Conservation (phyloP, 2,797 vertebrate genomes). For the Sebastes hubbsi region DNA sequence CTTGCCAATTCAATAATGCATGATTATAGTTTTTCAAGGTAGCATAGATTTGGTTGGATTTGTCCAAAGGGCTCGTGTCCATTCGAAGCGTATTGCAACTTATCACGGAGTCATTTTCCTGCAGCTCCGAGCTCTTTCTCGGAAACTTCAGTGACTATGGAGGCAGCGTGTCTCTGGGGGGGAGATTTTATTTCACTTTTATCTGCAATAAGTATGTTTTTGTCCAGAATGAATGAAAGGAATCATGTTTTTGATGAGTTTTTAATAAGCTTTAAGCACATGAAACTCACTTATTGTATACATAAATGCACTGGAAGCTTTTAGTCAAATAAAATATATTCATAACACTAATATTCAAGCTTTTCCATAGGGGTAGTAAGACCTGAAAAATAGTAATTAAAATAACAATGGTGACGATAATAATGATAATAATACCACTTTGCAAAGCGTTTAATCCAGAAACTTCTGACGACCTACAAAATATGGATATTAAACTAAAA, state of each 20-base stretch:
- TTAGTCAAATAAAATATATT: background rate
- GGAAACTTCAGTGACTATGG: constrained; percentile 36
- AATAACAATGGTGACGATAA: background rate
- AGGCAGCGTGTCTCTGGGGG: background rate
- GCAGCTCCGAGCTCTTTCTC: constrained; percentile 49
- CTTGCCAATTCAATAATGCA: constrained; percentile 87
- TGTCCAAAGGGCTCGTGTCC: constrained; percentile 77
- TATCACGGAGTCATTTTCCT: constrained; percentile 57
- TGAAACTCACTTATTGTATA: background rate
- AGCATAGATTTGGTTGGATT: constrained; percentile 82
- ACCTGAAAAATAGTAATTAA: background rate
- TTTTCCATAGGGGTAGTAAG: background rate
- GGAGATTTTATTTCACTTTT: constrained; percentile 2
- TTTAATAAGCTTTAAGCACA: constrained; percentile 6
- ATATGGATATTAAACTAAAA: background rate
- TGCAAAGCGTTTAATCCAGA: background rate
- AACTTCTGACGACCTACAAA: background rate
- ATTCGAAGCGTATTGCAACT: constrained; percentile 59
- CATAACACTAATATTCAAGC: background rate
- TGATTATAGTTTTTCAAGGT: constrained; percentile 87
- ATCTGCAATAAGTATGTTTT: constrained; percentile 8
- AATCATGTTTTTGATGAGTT: background rate
- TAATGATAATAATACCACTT: background rate
- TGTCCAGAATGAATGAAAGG: background rate
- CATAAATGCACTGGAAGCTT: background rate